A percentile compares a stretch with the other conserved stretches of the same genome.
phyloP scores from a whole-genome alignment of 2,113 vertebrate species.

The Dasypus novemcinctus region DNA sequence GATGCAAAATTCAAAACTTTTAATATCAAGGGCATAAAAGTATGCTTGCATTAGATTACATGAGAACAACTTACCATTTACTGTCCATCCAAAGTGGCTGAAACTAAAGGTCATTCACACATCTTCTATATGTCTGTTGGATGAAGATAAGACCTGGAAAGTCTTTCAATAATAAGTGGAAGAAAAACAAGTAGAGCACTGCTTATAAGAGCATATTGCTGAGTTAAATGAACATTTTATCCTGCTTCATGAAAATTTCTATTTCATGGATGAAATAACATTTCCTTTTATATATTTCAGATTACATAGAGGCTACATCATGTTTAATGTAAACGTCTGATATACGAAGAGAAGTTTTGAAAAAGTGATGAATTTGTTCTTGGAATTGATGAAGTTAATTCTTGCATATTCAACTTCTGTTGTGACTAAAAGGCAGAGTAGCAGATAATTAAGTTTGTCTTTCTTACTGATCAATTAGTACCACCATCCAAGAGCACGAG shows the following conservation, averaged over 20 bases:
- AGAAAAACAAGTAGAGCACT: background rate
- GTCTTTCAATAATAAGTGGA: background rate
- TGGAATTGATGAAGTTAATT: conserved; percentile 28
- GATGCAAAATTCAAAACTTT: conserved; percentile 4
- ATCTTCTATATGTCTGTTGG: background rate
- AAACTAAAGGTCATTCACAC: background rate
- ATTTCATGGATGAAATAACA: background rate
- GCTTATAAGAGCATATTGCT: background rate
- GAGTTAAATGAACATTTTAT: background rate
- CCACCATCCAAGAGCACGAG: background rate
- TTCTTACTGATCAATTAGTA: background rate
- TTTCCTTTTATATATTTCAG: background rate
- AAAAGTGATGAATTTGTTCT: conserved; percentile 23
- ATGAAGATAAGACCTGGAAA: background rate
- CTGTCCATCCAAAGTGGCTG: background rate
- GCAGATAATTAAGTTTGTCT: conserved; percentile 36
- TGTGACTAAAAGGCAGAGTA: conserved; percentile 40
- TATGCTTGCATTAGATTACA: background rate
- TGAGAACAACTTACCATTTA: background rate
- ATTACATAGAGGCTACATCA: background rate
- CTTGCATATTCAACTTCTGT: background rate
- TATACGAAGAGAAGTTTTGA: background rate
- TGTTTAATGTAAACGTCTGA: background rate
- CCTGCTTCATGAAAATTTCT: background rate
- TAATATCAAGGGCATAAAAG: background rate